These are phyloP conservation scores for Sphaeridia pumilis DNA, from an alignment of 2,888 invertebrate genomes.

Conservation along the genomic window DNA sequence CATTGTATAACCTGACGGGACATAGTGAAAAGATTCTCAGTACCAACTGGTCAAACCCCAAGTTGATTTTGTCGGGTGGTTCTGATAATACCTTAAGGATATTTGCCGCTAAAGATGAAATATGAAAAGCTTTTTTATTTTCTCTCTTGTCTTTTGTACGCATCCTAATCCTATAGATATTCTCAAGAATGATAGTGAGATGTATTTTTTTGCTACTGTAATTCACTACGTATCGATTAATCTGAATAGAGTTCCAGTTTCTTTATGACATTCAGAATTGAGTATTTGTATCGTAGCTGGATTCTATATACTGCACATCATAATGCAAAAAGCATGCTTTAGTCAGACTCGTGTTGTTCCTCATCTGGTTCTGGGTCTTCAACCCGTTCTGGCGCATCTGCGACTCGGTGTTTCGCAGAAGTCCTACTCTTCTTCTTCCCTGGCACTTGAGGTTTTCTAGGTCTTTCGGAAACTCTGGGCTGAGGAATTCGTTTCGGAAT, in stretches of 20 bases:
- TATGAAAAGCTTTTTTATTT: neutral
- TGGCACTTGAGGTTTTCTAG: neutral
- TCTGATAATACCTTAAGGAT: conserved; percentile 86
- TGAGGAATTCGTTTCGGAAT: neutral
- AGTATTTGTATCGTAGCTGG: too few species aligned
- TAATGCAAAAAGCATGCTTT: too few species aligned
- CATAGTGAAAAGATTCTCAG: conserved; percentile 88
- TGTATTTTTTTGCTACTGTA: too few species aligned
- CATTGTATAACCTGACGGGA: conserved; percentile 81
- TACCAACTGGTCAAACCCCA: conserved; percentile 84
- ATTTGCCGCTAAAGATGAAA: conserved; percentile 52
- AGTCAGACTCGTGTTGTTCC: neutral
- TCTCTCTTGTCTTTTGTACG: too few species aligned
- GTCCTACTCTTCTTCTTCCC: conserved; percentile 3
- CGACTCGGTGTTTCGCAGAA: neutral
- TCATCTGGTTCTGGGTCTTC: neutral
- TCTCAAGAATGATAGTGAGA: too few species aligned
- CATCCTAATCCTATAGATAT: too few species aligned
- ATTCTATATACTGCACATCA: too few species aligned
- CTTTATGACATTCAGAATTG: too few species aligned
- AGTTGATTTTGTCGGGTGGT: conserved; percentile 78
- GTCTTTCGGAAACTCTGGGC: neutral
- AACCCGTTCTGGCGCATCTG: neutral
- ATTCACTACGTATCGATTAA: too few species aligned
- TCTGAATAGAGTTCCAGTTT: too few species aligned